Conservation (phyloP, 2,113 vertebrate genomes). For the Rissa tridactyla region DNA sequence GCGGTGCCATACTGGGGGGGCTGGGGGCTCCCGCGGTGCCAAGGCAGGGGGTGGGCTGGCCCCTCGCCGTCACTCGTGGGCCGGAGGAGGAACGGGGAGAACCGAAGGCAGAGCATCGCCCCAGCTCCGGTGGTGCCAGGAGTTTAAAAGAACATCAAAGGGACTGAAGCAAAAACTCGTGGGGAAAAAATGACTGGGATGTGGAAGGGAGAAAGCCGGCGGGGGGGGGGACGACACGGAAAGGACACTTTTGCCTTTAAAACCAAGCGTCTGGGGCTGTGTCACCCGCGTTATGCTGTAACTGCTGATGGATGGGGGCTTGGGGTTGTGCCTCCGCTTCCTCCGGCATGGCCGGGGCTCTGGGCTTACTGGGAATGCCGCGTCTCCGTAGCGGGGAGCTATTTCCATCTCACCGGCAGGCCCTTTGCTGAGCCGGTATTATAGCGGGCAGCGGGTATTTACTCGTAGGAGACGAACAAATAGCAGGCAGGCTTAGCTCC, state of each 20-base stretch:
- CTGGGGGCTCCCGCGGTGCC: background rate
- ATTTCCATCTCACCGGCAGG: background rate
- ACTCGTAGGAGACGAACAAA: background rate
- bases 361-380: background rate
- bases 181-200: background rate
- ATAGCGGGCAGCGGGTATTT: background rate
- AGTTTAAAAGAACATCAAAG: background rate
- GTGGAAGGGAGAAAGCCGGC: background rate
- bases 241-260: background rate
- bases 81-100: background rate
- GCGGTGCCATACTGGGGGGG: background rate
- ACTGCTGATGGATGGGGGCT: background rate
- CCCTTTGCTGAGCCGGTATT: background rate
- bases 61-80: background rate
- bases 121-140: background rate
- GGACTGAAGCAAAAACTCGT: accelerated
- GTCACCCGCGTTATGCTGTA: accelerated
- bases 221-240: too few species aligned
- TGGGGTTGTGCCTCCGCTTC: background rate
- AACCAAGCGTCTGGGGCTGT: background rate
- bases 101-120: background rate
- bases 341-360: background rate
- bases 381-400: background rate
- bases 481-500: background rate
- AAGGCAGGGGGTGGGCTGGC: background rate